Evolutionary conservation across 2,113 vertebrate species (phyloP), one percentile per base, ranked within the genome.

Genomic region (Clarias magur): DNA sequence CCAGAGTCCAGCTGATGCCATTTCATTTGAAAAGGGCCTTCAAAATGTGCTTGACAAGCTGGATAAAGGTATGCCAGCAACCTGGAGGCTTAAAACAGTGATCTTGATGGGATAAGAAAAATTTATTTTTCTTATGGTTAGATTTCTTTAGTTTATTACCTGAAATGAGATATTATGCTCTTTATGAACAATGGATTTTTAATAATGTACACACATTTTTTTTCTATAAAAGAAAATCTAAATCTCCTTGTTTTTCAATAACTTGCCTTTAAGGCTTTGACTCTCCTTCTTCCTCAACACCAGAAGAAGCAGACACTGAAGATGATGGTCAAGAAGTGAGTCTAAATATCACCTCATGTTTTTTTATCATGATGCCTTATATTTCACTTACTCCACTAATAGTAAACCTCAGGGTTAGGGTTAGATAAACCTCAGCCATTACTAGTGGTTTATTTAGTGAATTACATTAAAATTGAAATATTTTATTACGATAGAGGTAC

Each of bases 1-100:
- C 95, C 97, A 97, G 95, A 97, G 96, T 92, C 96, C 97, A 0
- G 96, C 96, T 0, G 97, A 97, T 12, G 97, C 97, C 34, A 96
- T 96, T 87, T 96, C 96, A 84, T 98, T 98, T 68, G 97, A 98
- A 92, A 95, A 93, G 65, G 96, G 96, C 48, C 94, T 98, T 87
- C 96, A 97, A 91, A 91, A 94, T 1, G 94, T 96, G 27, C 93
- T 98, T 89, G 95, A 97, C n/a, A 95, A 96, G 2, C 93, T 97
- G 12, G 95, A 96, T 85, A 94, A 93, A 96, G 97, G 97, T 97
- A 93, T 84, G 94, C 54, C 88, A 91, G 16, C 86, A 30, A 93
- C 92, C 92, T 94, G 63, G 78, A 57, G 73, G 3, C 19, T 83
- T 62, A 78, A 27, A 57, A 63, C 56, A 42, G 65, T n/a, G 1